A percentile compares a stretch with the other conserved stretches of the same genome.
Conservation (phyloP, 2,113 vertebrate genomes). For the Catharus bicknelli region DNA sequence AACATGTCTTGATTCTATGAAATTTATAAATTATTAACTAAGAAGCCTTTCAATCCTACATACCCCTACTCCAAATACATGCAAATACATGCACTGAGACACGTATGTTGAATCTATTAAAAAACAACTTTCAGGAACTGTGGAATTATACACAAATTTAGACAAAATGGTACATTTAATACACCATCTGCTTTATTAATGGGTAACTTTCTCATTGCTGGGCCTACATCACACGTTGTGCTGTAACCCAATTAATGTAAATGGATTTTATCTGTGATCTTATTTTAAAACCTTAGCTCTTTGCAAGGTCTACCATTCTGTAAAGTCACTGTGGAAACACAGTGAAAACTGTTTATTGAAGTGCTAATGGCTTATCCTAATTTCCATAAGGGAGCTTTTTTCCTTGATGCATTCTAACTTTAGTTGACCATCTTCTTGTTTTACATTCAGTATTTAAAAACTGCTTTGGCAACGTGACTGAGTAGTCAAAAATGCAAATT, state of each 20-base stretch:
- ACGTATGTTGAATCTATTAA: not conserved
- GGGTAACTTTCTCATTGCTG: not conserved
- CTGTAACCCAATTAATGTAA: not conserved
- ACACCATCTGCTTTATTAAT: not conserved
- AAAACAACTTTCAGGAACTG: not conserved
- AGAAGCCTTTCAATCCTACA: not conserved
- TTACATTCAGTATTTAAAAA: not conserved
- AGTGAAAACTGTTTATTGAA: not conserved
- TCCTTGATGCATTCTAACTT: not conserved
- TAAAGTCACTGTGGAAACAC: not conserved
- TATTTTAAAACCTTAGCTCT: not conserved
- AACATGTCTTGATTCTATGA: not conserved
- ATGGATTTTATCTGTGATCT: not conserved
- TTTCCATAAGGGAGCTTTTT: not conserved
- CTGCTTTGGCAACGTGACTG: not conserved
- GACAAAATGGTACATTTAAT: not conserved
- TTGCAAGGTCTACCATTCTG: not conserved
- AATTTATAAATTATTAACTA: not conserved
- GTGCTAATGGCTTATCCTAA: not conserved
- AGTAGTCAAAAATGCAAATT: not conserved
- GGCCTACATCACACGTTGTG: rapidly evolving
- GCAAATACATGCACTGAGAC: not conserved
- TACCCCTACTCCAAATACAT: not conserved
- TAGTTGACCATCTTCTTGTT: not conserved
- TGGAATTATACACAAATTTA: not conserved